Evolutionary conservation across 2,113 vertebrate genomes (phyloP).

Genomic region (Amia ocellicauda): DNA sequence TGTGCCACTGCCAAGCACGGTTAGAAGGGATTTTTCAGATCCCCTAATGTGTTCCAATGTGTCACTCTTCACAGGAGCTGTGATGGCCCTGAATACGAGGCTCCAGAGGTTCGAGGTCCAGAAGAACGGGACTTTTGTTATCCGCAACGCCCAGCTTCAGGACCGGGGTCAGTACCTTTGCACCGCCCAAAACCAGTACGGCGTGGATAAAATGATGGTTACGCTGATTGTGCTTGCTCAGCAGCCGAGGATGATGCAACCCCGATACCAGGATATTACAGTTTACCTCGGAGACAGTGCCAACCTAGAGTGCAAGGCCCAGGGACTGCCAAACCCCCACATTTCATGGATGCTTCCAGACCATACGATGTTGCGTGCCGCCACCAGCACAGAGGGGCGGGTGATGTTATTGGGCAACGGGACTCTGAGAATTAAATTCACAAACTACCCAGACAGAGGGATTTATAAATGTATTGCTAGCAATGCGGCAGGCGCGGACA

Average conservation of each 20-base stretch:
- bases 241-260: slow-evolving; percentile 65
- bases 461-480: slow-evolving; percentile 81
- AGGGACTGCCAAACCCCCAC: slow-evolving; percentile 67
- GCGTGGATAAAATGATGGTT: slow-evolving; percentile 60
- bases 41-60: no score
- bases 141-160: slow-evolving; percentile 64
- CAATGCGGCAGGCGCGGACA: slow-evolving; percentile 75
- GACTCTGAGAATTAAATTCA: slow-evolving; percentile 68
- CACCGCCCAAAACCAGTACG: slow-evolving; percentile 73
- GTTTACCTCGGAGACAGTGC: slow-evolving; percentile 70
- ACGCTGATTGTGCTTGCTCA: slow-evolving; percentile 65
- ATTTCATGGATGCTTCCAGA: slow-evolving; percentile 86
- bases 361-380: slow-evolving; percentile 47
- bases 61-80: slow-evolving; percentile 56
- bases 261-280: slow-evolving; percentile 67
- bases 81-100: slow-evolving; percentile 67
- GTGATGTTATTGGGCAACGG: slow-evolving; percentile 67
- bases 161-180: slow-evolving; percentile 84
- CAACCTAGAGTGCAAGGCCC: slow-evolving; percentile 72
- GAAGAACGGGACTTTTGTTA: slow-evolving; percentile 76
- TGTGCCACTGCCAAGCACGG: no score
- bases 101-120: slow-evolving; percentile 77
- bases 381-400: slow-evolving; percentile 40
- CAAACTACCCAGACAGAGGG: slow-evolving; percentile 68
- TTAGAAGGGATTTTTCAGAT: no score